Percentiles rank a stretch among this genome's conserved stretches.
Conservation (phyloP, 2,888 invertebrate species). For the Oligia fasciuncula region DNA sequence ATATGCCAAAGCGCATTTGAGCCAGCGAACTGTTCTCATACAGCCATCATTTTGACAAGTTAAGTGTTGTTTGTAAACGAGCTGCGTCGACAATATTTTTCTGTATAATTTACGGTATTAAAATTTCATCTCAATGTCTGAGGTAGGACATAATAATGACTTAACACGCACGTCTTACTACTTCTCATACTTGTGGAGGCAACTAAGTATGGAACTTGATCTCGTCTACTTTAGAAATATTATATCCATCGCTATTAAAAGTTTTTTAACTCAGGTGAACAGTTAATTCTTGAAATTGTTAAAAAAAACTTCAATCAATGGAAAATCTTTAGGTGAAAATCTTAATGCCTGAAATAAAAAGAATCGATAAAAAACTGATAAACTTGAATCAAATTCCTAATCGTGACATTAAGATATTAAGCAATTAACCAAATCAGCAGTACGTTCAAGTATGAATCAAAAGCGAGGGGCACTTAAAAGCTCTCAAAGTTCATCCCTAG, state of each 20-base stretch:
- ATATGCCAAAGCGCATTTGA: conserved; percentile 72
- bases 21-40: conserved; percentile 67
- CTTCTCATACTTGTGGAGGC: conserved; percentile 42
- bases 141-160: conserved; percentile 71
- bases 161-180: conserved; percentile 71
- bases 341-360: too few relatives aligned
- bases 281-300: too few relatives aligned
- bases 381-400: conserved; percentile 12
- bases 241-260: not conserved
- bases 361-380: not conserved
- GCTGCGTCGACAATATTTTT: conserved; percentile 76
- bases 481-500: conserved; percentile 46
- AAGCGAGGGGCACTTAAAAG: conserved; percentile 39
- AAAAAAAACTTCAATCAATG: too few relatives aligned
- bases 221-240: conserved; percentile 7
- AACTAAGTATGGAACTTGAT: conserved; percentile 48
- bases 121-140: conserved; percentile 74
- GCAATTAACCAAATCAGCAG: conserved; percentile 43
- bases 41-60: conserved; percentile 73
- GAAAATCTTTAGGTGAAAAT: too few relatives aligned
- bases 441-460: conserved; percentile 30
- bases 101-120: conserved; percentile 74
- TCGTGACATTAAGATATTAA: conserved; percentile 40
- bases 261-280: too few relatives aligned
- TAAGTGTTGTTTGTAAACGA: conserved; percentile 75